A percentile compares a stretch with the other conserved stretches of the same genome.
These are phyloP conservation scores for Cephalopholis sonnerati DNA, from an alignment of 2,113 vertebrate genomes.

Conservation along the genomic window DNA sequence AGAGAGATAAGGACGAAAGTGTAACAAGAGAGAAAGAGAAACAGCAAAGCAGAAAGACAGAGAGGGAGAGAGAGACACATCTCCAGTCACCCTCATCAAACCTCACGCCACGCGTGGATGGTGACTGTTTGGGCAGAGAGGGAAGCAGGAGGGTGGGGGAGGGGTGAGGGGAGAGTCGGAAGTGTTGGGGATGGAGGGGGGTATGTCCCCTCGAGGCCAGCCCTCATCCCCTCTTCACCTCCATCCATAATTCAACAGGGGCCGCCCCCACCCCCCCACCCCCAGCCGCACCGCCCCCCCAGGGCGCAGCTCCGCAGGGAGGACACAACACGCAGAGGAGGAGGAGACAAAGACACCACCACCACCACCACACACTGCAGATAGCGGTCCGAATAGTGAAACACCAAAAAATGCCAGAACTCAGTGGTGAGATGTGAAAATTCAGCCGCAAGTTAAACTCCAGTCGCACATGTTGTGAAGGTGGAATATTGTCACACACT, in stretches of 20 bases:
- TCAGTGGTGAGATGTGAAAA: conserved; percentile 8
- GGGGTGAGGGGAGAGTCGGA: conserved; percentile 35
- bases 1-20: conserved; percentile 58
- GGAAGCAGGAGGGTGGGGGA: conserved; percentile 43
- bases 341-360: conserved; percentile 44
- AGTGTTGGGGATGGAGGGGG: conserved; percentile 56
- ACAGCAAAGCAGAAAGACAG: conserved; percentile 45
- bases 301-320: conserved; percentile 63
- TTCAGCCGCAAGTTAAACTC: conserved; percentile 5
- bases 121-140: conserved; percentile 63
- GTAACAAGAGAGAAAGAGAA: conserved; percentile 56
- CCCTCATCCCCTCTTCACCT: conserved; percentile 82
- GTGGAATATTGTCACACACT: background rate
- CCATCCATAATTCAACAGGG: conserved; percentile 86
- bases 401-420: conserved; percentile 28
- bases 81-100: conserved; percentile 78
- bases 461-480: background rate
- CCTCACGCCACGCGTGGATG: conserved; percentile 77
- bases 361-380: background rate
- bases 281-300: conserved; percentile 54
- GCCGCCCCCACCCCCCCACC: conserved; percentile 19
- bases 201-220: conserved; percentile 72
- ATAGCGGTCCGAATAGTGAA: conserved; percentile 28
- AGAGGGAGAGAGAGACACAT: conserved; percentile 40
- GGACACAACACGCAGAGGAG: conserved; percentile 63